Evolutionary conservation across 2,888 invertebrate species (phyloP), one percentile per base, ranked within the genome.

Genomic region (Epinotia brunnichana): DNA sequence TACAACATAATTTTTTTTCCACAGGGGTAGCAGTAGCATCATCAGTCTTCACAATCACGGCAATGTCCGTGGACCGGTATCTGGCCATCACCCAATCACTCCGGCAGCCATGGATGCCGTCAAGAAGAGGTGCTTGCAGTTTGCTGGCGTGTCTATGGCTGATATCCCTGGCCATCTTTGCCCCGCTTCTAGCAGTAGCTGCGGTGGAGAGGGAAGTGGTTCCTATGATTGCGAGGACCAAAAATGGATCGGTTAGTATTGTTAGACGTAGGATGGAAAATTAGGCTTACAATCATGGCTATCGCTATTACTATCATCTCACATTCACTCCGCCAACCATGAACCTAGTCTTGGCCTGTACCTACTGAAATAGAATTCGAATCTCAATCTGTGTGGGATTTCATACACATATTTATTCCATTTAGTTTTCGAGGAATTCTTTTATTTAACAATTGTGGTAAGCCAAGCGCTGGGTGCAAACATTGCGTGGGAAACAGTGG

Each of bases 11-110:
- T 53, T 11, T 19, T 66, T 66, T 15, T 66, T 66, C 11, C 24
- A 13, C 90, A 96, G 96, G 96, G 69, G 95, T 96, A 35, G 95
- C 96, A n/a, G 96, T 96, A 3, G 95, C 96, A 0, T 95, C 96
- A 0, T 96, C 96, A 81, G 95, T 97, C 64, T 96, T 96, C 85
- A 97, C 97, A 0, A 96, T 97, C 79, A 96, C 96, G 1, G 95
- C 96, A 0, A 96, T 97, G 95, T 96, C 96, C 5, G 94, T 97
- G 72, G 96, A 96, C 86, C 94, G 97, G 67, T 96, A 95, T 79
- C 85, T 96, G 70, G 96, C 96, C 68, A 96, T 97, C 82, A 95
- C 96, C 39, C 96, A 96, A 82, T 96, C 96, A 0, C 95, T 96
- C 77, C 94, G 95, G 0, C 95, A 96, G 78, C 94, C 96, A 29